Percentiles rank a stretch among this genome's conserved stretches.
phyloP scores from a whole-genome alignment of 1,140 invertebrate species.

The Leptestheria dahalacensis region DNA sequence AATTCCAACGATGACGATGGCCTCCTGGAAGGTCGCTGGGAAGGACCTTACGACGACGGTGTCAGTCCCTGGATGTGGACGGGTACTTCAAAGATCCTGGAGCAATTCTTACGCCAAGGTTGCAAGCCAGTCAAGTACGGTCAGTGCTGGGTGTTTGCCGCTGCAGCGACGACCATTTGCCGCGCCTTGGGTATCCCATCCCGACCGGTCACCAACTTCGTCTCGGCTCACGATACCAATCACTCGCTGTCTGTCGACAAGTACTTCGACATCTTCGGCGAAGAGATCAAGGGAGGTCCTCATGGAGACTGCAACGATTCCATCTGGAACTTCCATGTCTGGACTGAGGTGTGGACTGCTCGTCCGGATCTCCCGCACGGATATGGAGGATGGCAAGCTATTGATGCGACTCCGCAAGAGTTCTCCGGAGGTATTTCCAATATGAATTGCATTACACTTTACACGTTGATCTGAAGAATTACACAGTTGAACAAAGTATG shows the following conservation, averaged over 20 bases:
- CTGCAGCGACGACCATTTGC: slow-evolving; percentile 29
- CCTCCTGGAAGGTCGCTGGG: slow-evolving; percentile 32
- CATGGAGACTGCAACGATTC: slow-evolving; percentile 23
- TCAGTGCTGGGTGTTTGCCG: slow-evolving; percentile 36
- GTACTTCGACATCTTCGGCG: slow-evolving; percentile 30
- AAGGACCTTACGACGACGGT: slow-evolving; percentile 29
- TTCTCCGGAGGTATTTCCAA: slow-evolving; percentile 30
- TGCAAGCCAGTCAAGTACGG: slow-evolving; percentile 30
- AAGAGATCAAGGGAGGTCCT: slow-evolving; percentile 24
- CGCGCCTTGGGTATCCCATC: slow-evolving; percentile 35
- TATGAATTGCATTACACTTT: not conserved
- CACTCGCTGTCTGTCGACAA: slow-evolving; percentile 33
- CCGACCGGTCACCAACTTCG: slow-evolving; percentile 34
- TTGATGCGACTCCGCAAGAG: slow-evolving; percentile 36
- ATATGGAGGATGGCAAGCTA: slow-evolving; percentile 36
- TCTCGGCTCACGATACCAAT: slow-evolving; percentile 36
- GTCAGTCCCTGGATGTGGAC: slow-evolving; percentile 24
- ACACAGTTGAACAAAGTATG: too few species aligned
- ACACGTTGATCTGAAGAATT: not conserved
- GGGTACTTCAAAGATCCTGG: slow-evolving; percentile 24
- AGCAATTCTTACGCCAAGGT: slow-evolving; percentile 23
- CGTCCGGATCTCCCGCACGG: slow-evolving; percentile 57
- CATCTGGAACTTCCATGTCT: slow-evolving; percentile 74
- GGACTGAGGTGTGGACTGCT: slow-evolving; percentile 90
- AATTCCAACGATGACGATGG: slow-evolving; percentile 30